Evolutionary conservation across 2,888 invertebrate species (phyloP), one percentile per base, ranked within the genome.

Genomic region (Andrena praecox): DNA sequence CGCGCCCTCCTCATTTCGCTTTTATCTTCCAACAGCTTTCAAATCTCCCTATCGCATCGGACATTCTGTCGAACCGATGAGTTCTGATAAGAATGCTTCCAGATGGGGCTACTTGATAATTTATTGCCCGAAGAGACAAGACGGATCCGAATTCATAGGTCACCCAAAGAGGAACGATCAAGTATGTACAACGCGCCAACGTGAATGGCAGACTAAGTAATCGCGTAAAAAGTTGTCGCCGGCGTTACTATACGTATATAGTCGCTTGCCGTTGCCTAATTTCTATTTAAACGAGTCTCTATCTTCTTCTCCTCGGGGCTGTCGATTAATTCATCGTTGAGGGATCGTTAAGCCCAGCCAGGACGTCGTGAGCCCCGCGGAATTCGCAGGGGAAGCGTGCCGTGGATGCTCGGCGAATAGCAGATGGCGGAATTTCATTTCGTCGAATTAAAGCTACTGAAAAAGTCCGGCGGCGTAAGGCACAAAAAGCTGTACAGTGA

Each of bases 401-500:
- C 42, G 33, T 12, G 54, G 66, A 72, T 60, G 52, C 50, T 63
- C 48, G 31, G 60, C 29, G 42, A 70, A 48, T 52, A 52, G 42
- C 72, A 63, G 80, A 71, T 66, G 81, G 35, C 20, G 68, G 69
- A 66, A 77, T 66, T 82, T 81, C 72, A 77, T 80, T 83, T 77
- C 77, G 42, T 76, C 69, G 77, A 81, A 87, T 84, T 77, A 77
- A 76, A 85, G 75, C 42, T 52, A 73, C 35, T 29, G 73, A 67
- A 82, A 80, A 86, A 77, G 78, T 63, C 66, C 60, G 48, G 66
- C 60, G 64, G 27, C 42, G 72, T 48, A 62, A 59, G 75, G 60
- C 50, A 67, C 73, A 72, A 87, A 82, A 87, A 87, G 52, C 33
- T 59, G 79, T 77, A 78, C 76, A 70, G 68, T 66, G 84, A 85